Percentiles rank a stretch among this genome's conserved stretches.
Conservation (phyloP, 1,140 invertebrate genomes). For the Eriocheir sinensis region DNA sequence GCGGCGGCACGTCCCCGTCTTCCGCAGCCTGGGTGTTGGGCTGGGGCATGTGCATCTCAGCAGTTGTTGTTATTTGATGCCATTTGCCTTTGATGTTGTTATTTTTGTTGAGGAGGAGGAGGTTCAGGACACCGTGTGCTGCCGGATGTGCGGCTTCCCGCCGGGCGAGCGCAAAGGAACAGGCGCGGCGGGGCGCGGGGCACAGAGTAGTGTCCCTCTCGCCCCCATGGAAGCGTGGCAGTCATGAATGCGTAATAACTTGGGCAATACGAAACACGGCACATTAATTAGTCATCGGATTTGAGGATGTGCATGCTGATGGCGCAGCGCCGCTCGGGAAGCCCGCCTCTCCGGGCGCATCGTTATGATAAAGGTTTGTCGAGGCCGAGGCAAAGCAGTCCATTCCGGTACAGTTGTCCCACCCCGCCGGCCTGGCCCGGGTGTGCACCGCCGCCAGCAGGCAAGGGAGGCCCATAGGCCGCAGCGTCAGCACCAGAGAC, state of each 20-base stretch:
- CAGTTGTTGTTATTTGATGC: conserved; percentile 20
- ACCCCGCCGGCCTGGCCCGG: not conserved
- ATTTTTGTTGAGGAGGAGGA: not conserved
- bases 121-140: conserved; percentile 19
- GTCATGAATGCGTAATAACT: conserved; percentile 60
- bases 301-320: conserved; percentile 59
- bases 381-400: too few species aligned
- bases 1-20: too few species aligned
- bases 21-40: too few species aligned
- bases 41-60: too few species aligned
- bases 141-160: conserved; percentile 43
- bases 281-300: conserved; percentile 61
- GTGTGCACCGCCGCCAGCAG: not conserved
- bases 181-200: conserved; percentile 28
- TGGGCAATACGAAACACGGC: conserved; percentile 64
- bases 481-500: not conserved
- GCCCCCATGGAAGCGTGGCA: conserved; percentile 1
- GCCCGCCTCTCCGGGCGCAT: not conserved
- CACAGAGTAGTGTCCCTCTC: not conserved
- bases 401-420: not conserved
- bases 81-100: not conserved
- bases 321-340: not conserved
- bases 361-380: too few species aligned
- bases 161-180: not conserved
- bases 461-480: not conserved